Percentiles rank a stretch among this genome's conserved stretches.
These are phyloP conservation scores for Psettodes erumei DNA, from an alignment of 2,113 vertebrate species.

Conservation along the genomic window DNA sequence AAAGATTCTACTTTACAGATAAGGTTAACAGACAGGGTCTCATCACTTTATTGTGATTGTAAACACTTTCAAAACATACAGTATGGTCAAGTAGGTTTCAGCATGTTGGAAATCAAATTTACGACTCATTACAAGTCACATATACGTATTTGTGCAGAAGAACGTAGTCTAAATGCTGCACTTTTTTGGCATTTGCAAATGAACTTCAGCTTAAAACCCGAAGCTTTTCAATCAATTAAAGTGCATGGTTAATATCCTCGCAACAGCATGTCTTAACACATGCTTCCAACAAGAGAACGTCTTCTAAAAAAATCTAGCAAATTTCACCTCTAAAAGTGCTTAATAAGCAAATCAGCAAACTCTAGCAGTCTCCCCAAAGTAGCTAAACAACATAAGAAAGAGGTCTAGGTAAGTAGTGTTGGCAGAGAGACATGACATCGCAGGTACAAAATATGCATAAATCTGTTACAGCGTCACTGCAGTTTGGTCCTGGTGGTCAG, in stretches of 20 bases:
- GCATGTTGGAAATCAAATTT: neutral
- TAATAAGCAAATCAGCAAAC: constrained; percentile 12
- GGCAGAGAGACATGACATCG: constrained; percentile 24
- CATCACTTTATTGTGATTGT: constrained; percentile 51
- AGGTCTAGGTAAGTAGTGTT: too few relatives aligned
- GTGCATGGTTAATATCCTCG: constrained; percentile 14
- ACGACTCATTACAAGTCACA: too few relatives aligned
- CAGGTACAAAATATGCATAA: neutral
- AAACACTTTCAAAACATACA: constrained; percentile 42
- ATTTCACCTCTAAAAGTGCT: constrained; percentile 23
- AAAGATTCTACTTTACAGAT: neutral
- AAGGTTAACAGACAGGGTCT: neutral
- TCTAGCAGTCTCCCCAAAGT: neutral
- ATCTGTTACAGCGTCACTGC: neutral
- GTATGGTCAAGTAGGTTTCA: neutral
- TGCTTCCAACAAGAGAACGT: neutral
- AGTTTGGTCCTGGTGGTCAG: neutral
- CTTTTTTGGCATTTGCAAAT: neutral
- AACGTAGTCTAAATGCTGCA: neutral
- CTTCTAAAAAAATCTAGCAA: constrained; percentile 20
- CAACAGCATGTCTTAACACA: neutral
- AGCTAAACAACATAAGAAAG: neutral
- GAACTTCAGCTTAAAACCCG: neutral
- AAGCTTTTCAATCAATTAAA: constrained; percentile 16
- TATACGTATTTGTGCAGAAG: constrained; percentile 17